Evolutionary conservation across 2,113 vertebrate genomes (phyloP), one percentile per base, ranked within the genome.

Genomic region (Pangasianodon gigas): DNA sequence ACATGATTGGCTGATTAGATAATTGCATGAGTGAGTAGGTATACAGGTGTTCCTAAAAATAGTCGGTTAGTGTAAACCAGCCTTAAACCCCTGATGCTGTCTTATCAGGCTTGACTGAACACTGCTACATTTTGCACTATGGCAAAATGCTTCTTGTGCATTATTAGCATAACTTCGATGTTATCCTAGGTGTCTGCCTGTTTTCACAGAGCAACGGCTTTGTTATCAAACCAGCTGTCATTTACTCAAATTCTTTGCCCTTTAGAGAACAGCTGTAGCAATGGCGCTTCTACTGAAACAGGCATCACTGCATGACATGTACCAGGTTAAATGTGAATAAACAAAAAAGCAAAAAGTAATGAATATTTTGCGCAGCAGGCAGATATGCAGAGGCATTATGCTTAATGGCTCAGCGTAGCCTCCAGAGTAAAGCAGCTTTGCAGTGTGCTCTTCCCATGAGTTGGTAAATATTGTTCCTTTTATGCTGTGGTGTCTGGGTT

Each of bases 401-500:
- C 46, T 86, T 86, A 86, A 80, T 54, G 89, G 75, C 52, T 86
- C 56, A 10, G 74, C 74, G 29, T 24, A 80, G 75, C 60, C 51
- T 62, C 56, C 5, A 51, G n/a, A 90, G 48, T 9, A 5, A 54
- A 79, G 60, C 71, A 14, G 10, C 62, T 90, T 87, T 84, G 75
- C 87, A 44, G 79, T 62, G 10, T 52, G 48, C 74, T 67, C 82
- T 58, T 89, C 79, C 56, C 67, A 77, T 29, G 83, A 90, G 77
- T 92, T 87, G 84, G 89, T 90, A 90, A 90, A 92, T 89, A 88
- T 85, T 90, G 85, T 80, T 90, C 69, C 82, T 84, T 92, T 92
- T 71, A 86, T 84, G 77, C 84, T 21, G 56, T 46, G 67, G 74
- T 37, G n/a, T 84, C 88, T 44, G 44, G 46, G 89, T 71, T 71